Evolutionary conservation across 2,888 invertebrate species (phyloP), one percentile per base, ranked within the genome.

Genomic region (Ectobius pallidus): DNA sequence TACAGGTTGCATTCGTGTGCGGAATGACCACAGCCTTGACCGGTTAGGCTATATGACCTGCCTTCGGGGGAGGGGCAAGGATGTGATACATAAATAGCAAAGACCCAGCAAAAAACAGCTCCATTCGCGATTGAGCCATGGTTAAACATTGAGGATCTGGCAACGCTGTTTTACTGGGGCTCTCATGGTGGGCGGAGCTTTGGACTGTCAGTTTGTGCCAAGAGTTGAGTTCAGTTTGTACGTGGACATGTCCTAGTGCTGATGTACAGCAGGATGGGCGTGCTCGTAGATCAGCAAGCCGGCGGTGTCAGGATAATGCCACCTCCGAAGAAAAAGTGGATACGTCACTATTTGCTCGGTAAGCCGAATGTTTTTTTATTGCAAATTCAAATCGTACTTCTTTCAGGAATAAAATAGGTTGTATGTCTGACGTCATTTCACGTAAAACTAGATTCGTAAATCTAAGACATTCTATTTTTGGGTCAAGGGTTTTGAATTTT

Each of bases 271-370:
- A 77, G 79, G 80, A 78, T 78, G 78, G 78, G 76, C 77, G 72
- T 70, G 27, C 61, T 70, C 7, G 69, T 72, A 52, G 69, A 68
- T 63, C 42, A 68, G 74, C 55, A 76, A 52, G 76, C 77, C 72
- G 75, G 74, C 16, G 74, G 77, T 73, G 77, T 78, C 63, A 81
- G 81, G 81, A 80, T 80, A 76, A 87, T 89, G 44, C 88, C 84
- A 58, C 83, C 90, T 71, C 91, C 91, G 55, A 91, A 91, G 84
- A 91, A 91, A 85, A 91, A 91, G 82, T 91, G 91, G 90, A 90
- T 90, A 77, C 88, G 86, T 78, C 89, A 90, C 80, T 90, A 90
- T 81, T 83, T 89, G 78, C 87, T 87, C 85, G 83, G 65, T 65
- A 65, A 65, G 44, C 9, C 14, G 18, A 14, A 20, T 30, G 27